A percentile compares a stretch with the other conserved stretches of the same genome.
Evolutionary conservation across 1,140 invertebrate species (phyloP).

Genomic region (Parasteatoda tepidariorum): DNA sequence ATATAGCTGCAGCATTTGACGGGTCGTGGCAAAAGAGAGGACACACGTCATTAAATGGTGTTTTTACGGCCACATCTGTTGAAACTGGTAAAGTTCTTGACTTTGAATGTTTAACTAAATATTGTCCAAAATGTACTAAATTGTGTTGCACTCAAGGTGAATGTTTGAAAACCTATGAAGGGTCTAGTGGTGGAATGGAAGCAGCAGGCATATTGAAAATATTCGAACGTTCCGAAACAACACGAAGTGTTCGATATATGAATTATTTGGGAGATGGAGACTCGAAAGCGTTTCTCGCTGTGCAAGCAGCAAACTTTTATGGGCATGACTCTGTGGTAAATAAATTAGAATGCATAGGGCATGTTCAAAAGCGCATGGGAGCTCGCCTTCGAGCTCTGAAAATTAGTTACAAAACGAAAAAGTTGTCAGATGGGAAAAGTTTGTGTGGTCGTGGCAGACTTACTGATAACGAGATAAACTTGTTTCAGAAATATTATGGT

Average conservation of each 20-base stretch:
- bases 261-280: conserved; percentile 60
- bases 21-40: background rate
- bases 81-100: background rate
- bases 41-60: background rate
- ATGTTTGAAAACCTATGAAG: background rate
- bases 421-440: conserved; percentile 1
- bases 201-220: background rate
- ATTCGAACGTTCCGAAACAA: background rate
- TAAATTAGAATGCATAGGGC: conserved; percentile 23
- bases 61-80: background rate
- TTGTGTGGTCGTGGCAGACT: background rate
- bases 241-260: background rate
- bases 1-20: background rate
- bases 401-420: background rate
- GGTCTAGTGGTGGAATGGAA: background rate
- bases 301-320: conserved; percentile 54
- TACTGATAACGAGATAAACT: background rate
- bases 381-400: background rate
- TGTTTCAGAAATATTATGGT: conserved; percentile 16
- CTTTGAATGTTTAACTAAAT: background rate
- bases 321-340: background rate
- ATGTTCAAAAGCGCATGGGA: background rate
- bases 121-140: background rate
- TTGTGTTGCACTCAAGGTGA: background rate
- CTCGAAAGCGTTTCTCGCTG: conserved; percentile 54